A percentile compares a stretch with the other conserved stretches of the same genome.
Conservation (phyloP, 2,113 vertebrate genomes). For the Perca fluviatilis region DNA sequence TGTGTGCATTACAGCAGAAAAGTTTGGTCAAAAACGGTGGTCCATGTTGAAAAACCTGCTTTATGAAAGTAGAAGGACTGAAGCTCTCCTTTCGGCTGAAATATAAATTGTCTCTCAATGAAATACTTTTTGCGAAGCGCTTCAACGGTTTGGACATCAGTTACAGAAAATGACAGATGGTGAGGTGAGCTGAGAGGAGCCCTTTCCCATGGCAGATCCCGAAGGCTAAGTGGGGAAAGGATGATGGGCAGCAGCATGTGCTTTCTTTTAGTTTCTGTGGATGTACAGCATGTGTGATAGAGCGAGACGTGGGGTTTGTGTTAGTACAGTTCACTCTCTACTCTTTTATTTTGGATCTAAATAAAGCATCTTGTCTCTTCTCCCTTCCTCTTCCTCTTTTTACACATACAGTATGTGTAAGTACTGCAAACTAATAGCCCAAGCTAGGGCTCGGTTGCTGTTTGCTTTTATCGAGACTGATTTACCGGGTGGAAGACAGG, state of each 20-base stretch:
- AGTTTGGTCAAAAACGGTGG: not conserved
- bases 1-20: not conserved
- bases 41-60: not conserved
- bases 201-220: conserved; percentile 42
- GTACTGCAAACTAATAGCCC: not conserved
- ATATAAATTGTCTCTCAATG: conserved; percentile 4
- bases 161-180: conserved; percentile 62
- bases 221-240: not conserved
- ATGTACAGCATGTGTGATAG: not conserved
- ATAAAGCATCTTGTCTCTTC: not conserved
- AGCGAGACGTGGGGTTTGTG: not conserved
- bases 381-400: not conserved
- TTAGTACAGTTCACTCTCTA: not conserved
- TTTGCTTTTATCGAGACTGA: conserved; percentile 21
- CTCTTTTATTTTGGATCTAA: conserved; percentile 7
- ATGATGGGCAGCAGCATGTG: conserved; percentile 58
- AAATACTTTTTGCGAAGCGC: conserved; percentile 14
- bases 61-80: not conserved
- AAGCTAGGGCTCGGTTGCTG: not conserved
- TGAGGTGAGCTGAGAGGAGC: conserved; percentile 37
- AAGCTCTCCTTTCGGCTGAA: not conserved
- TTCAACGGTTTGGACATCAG: conserved; percentile 40
- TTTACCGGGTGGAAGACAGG: not conserved
- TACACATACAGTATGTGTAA: not conserved
- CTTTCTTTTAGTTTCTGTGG: conserved; percentile 21